phyloP scores from a whole-genome alignment of 2,888 invertebrate genomes.

The Tetheella fluctuosa region DNA sequence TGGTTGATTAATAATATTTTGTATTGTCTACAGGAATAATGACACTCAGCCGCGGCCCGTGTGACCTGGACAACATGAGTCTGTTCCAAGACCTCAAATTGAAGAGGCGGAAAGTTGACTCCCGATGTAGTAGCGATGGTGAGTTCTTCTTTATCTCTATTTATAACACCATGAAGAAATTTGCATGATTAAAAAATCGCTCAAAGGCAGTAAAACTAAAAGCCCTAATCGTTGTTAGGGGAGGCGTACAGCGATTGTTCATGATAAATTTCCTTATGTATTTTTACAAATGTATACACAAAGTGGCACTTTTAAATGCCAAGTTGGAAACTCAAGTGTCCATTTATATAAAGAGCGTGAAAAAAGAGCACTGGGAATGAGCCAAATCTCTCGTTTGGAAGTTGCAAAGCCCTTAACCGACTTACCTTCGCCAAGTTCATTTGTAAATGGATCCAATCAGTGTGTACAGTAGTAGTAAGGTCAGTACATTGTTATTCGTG shows the following conservation, averaged over 20 bases:
- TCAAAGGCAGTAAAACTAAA: too few species aligned
- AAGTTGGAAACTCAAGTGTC: background rate
- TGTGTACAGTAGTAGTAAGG: conserved; percentile 42
- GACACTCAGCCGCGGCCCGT: conserved; percentile 98
- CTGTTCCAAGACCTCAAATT: conserved; percentile 99
- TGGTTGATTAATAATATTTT: conserved; percentile 30
- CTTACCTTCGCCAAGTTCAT: conserved; percentile 11
- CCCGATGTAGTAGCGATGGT: conserved; percentile 98
- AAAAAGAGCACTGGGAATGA: conserved; percentile 24
- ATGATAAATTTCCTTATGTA: background rate
- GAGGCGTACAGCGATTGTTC: too few species aligned
- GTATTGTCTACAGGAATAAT: conserved; percentile 91
- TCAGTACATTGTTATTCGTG: conserved; percentile 65
- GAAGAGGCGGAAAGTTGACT: conserved; percentile 98
- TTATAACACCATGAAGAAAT: too few species aligned
- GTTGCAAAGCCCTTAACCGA: conserved; percentile 10
- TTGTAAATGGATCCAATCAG: conserved; percentile 13
- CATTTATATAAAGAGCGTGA: conserved; percentile 19
- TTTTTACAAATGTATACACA: background rate
- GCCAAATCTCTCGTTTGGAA: conserved; percentile 15
- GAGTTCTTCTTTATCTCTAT: conserved; percentile 57
- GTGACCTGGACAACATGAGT: conserved; percentile 99
- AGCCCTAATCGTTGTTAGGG: too few species aligned
- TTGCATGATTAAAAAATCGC: too few species aligned
- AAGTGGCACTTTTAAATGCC: background rate